Percentiles rank a stretch among this genome's conserved stretches.
Evolutionary conservation across 1,140 invertebrate genomes (phyloP).

Genomic region (Calliphora vicina): DNA sequence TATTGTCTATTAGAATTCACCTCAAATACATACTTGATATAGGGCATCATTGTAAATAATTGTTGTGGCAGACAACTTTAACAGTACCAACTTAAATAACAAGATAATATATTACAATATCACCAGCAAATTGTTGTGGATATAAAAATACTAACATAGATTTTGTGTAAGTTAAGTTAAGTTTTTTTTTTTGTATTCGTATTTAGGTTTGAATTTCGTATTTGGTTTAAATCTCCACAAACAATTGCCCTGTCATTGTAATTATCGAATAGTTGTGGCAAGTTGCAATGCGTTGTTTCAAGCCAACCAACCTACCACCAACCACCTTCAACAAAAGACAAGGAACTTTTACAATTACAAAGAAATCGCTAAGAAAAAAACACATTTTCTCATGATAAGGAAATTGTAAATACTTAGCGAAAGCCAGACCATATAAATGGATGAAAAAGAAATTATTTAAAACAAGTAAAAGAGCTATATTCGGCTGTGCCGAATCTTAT

Average conservation of each 20-base stretch:
- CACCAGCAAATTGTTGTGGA: not conserved
- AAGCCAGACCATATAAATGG: conserved; percentile 33
- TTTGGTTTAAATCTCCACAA: not conserved
- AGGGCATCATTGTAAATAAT: not conserved
- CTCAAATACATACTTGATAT: not conserved
- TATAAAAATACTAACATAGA: too few species aligned
- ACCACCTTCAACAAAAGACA: not conserved
- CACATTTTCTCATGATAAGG: conserved; percentile 25
- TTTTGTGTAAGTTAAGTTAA: too few species aligned
- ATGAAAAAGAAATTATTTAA: not conserved
- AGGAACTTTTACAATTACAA: not conserved
- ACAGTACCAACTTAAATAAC: not conserved
- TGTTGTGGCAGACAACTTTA: not conserved
- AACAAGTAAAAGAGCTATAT: too few species aligned
- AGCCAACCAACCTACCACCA: not conserved
- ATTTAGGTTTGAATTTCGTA: not conserved
- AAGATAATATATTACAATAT: conserved; percentile 6
- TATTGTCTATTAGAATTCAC: too few species aligned
- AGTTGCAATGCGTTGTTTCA: not conserved
- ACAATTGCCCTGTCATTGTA: conserved; percentile 37
- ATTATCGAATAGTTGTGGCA: conserved; percentile 34
- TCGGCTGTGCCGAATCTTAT: too few species aligned
- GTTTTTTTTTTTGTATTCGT: not conserved
- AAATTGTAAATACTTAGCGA: conserved; percentile 42
- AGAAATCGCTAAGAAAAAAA: not conserved